Base-by-base conservation (phyloP, 2,797 vertebrate genomes). In the Caiman crocodilus region DNA sequence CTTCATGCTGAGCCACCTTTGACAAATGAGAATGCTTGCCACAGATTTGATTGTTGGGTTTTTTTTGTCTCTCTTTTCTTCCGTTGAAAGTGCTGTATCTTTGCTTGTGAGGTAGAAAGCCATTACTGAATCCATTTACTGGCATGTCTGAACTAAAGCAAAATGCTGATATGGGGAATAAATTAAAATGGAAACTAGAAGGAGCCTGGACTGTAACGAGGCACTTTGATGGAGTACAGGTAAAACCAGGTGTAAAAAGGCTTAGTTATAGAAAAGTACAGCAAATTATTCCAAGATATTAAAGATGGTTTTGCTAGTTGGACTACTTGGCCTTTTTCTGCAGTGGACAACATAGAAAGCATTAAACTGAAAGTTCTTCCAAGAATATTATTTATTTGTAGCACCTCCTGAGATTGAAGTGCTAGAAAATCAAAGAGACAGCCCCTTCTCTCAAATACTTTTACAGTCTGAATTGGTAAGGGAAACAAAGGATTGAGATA, bases 101-200 rank as follows among this genome's bases (percentile, higher is more conserved):
- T 91, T 89, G 63, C 95, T 94, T 87, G 60, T 76, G 60, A 92
- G 91, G n/a, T 76, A 60, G 88, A 93, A 83, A 91, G 32, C 79
- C 91, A 78, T 90, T 90, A 91, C 90, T 94, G 89, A 89, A 92
- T 81, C 64, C 32, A 1, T 13, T 94, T 94, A 92, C 93, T 92
- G 57, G 32, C 93, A 76, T 88, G 77, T 91, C 81, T 76, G 50
- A 87, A 57, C 61, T 65, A 76, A 88, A 85, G 87, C 69, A 94
- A 95, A 95, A 95, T 91, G 89, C 83, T 64, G 83, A 89, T 94
- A 90, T 88, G 92, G 90, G 96, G 90, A 85, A 74, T 65, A 77
- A 59, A 80, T 93, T 91, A 90, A 95, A 96, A 93, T 80, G 74
- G 85, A 87, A 92, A 50, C 82, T 42, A 50, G 69, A 71, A 42